Evolutionary conservation across 2,797 vertebrate genomes (phyloP).

Genomic region (Falco naumanni): DNA sequence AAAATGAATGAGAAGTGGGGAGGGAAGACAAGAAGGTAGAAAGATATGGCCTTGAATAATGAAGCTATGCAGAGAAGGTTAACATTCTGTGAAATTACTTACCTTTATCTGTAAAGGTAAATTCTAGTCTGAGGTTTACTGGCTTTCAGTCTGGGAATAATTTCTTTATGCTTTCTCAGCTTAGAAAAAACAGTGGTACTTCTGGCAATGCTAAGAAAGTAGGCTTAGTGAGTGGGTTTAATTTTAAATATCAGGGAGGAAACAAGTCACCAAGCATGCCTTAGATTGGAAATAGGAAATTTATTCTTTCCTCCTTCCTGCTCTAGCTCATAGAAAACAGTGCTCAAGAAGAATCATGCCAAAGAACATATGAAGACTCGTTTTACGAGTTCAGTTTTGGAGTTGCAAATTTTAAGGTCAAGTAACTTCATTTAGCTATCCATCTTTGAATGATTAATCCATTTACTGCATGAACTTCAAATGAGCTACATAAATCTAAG

Average conservation of each 20-base stretch:
- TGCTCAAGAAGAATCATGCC: background rate
- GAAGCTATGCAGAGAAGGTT: background rate
- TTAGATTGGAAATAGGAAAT: background rate
- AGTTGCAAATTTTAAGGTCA: background rate
- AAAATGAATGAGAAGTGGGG: background rate
- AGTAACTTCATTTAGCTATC: background rate
- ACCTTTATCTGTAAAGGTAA: constrained; percentile 23
- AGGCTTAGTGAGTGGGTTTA: background rate
- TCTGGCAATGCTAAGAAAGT: background rate
- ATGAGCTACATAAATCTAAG: constrained; percentile 32
- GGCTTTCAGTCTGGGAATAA: background rate
- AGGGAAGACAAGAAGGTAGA: background rate
- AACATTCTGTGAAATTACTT: constrained; percentile 25
- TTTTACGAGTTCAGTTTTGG: background rate
- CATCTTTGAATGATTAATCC: background rate
- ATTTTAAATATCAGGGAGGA: background rate
- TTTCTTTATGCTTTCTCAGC: background rate
- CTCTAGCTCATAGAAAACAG: background rate
- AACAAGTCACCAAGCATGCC: background rate
- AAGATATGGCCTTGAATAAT: background rate
- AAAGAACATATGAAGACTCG: background rate
- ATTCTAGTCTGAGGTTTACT: constrained; percentile 3
- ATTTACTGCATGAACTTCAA: constrained; percentile 15
- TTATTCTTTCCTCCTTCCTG: background rate
- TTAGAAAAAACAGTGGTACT: background rate